Evolutionary conservation across 2,113 vertebrate species (phyloP), one percentile per base, ranked within the genome.

Genomic region (Lampris megalopsis): DNA sequence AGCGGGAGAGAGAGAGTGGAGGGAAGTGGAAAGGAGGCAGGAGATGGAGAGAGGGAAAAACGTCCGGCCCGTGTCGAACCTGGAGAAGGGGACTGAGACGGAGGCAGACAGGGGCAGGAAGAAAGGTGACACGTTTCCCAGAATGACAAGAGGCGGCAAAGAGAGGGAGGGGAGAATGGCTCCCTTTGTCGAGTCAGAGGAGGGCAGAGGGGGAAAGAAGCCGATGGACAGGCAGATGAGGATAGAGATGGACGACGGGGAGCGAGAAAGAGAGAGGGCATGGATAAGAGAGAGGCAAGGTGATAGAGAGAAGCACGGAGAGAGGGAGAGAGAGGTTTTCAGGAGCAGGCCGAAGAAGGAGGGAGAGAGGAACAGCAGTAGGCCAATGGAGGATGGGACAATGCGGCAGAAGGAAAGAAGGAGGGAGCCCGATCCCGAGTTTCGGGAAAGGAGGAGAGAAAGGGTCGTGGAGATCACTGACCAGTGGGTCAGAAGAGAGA

Each of bases 91-190:
- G 38, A 9, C 36, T 9, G 56, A 65, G 6, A 85, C 38, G 48
- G 85, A 81, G 3, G 4, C 9, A 41, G 83, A 87, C 7, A 75
- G 73, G 10, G 72, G 45, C 0, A 50, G 40, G 57, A 89, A 61
- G 49, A 91, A 89, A 78, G 89, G 92, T 1, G 92, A 90, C 61
- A 95, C 93, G 4, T 94, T 92, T 86, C 91, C 92, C 3, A 88
- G 86, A 79, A 86, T 84, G 56, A 80, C 53, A 64, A 91, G 78
- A 54, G 45, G 7, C 63, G 84, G 58, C 52, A n/a, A 48, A 47
- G 88, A 88, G 6, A 37, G n/a, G 9, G 71, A 64, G 2, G 75
- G 47, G 37, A 85, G 67, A 58, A 49, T 57, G 5, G 42, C 43
- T 0, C 6, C 60, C 6, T 42, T n/a, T 41, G 1, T 49, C 3